phyloP scores from a whole-genome alignment of 2,888 invertebrate species.

The Tanypteryx hageni region DNA sequence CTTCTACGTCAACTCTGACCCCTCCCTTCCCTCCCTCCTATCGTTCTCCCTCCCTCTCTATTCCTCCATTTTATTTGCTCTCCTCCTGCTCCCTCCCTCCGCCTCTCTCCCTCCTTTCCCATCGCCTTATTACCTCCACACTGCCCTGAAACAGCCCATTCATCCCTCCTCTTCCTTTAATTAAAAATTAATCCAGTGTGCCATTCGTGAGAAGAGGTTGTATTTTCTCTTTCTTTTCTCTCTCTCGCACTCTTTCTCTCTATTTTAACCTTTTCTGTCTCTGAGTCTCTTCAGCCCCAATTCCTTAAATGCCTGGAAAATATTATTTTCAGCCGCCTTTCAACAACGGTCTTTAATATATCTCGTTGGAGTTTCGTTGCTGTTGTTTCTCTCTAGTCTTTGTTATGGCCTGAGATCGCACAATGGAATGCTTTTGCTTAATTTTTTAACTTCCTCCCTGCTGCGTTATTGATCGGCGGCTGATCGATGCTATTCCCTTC shows the following conservation, averaged over 20 bases:
- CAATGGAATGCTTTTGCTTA: slow-evolving; percentile 14
- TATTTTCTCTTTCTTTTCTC: neutral
- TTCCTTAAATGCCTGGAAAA: slow-evolving; percentile 30
- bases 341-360: slow-evolving; percentile 7
- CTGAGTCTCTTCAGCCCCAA: slow-evolving; percentile 8
- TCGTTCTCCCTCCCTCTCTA: too few species aligned
- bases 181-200: slow-evolving; percentile 54
- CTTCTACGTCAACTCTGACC: neutral
- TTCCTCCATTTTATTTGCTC: neutral
- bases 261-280: slow-evolving; percentile 18
- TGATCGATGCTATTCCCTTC: neutral
- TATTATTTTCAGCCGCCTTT: neutral
- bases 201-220: slow-evolving; percentile 49
- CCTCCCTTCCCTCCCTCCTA: too few species aligned
- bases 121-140: neutral
- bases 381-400: slow-evolving; percentile 17
- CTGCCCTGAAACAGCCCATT: slow-evolving; percentile 28
- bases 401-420: neutral
- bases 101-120: neutral
- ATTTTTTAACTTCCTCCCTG: slow-evolving; percentile 10
- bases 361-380: neutral
- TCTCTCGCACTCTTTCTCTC: neutral
- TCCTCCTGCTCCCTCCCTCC: too few species aligned
- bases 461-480: slow-evolving; percentile 4
- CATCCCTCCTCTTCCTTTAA: slow-evolving; percentile 40